A percentile compares a stretch with the other conserved stretches of the same genome.
phyloP scores from a whole-genome alignment of 2,797 vertebrate species.

The Odontamblyopus rebecca region DNA sequence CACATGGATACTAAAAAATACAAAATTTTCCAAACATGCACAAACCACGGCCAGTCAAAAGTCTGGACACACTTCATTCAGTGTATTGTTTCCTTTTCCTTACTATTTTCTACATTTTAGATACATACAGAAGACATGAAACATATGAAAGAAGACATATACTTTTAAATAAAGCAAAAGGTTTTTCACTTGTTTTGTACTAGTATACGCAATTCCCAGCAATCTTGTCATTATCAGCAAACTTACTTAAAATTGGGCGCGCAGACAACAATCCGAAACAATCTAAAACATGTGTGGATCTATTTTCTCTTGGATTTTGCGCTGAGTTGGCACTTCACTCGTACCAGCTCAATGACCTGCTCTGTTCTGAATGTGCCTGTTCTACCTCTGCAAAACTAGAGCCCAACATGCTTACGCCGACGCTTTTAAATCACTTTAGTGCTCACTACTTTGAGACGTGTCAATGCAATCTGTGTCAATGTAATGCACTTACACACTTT shows the following conservation, averaged over 20 bases:
- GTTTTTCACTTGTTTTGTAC: too few species aligned
- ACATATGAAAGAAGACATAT: too few species aligned
- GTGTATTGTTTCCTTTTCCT: too few species aligned
- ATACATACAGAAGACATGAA: too few species aligned
- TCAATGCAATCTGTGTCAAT: constrained; percentile 78
- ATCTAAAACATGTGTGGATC: background rate
- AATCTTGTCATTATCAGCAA: background rate
- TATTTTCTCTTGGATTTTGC: constrained; percentile 38
- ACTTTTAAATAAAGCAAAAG: too few species aligned
- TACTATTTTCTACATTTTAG: too few species aligned
- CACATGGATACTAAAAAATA: too few species aligned
- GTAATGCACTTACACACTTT: constrained; percentile 71
- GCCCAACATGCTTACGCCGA: constrained; percentile 77
- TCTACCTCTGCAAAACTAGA: constrained; percentile 59
- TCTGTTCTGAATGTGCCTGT: constrained; percentile 57
- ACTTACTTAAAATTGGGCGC: background rate
- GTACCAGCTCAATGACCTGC: constrained; percentile 67
- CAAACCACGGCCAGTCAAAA: too few species aligned
- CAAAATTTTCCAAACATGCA: too few species aligned
- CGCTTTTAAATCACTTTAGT: constrained; percentile 80
- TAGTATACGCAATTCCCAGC: background rate
- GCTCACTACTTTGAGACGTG: constrained; percentile 63
- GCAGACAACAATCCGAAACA: background rate
- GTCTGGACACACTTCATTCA: too few species aligned
- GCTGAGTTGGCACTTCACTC: constrained; percentile 67